Percentiles rank a stretch among this genome's conserved stretches.
Conservation (phyloP, 2,113 vertebrate species). For the Sylvicapra grimmia region DNA sequence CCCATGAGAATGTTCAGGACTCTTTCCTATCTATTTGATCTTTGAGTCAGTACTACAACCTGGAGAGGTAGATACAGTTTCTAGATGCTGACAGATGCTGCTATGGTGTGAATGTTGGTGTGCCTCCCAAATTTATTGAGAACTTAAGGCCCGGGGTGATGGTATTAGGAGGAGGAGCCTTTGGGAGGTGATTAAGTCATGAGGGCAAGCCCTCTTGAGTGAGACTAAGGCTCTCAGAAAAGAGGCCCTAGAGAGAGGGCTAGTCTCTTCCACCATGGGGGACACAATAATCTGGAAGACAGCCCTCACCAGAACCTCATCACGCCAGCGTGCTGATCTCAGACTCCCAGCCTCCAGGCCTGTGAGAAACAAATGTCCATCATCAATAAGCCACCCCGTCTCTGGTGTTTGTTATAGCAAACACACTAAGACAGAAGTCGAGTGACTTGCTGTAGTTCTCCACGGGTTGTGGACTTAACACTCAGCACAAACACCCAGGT, state of each 20-base stretch:
- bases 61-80: background rate
- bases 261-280: background rate
- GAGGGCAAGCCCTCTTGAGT: background rate
- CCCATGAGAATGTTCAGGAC: background rate
- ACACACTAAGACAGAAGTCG: background rate
- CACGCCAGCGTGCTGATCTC: background rate
- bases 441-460: background rate
- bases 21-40: background rate
- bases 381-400: background rate
- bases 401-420: background rate
- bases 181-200: background rate
- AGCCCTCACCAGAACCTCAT: background rate
- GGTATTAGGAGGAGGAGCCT: background rate
- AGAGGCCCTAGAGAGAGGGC: too few relatives aligned
- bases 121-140: background rate
- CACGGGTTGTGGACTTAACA: background rate
- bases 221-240: background rate
- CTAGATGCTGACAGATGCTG: background rate
- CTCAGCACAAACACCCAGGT: background rate
- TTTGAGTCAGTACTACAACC: background rate
- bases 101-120: background rate
- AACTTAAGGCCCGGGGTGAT: background rate
- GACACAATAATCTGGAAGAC: background rate
- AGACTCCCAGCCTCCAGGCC: background rate
- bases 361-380: background rate